Evolutionary conservation across 2,113 vertebrate species (phyloP), one percentile per base, ranked within the genome.

Genomic region (Cyanoderma ruficeps): DNA sequence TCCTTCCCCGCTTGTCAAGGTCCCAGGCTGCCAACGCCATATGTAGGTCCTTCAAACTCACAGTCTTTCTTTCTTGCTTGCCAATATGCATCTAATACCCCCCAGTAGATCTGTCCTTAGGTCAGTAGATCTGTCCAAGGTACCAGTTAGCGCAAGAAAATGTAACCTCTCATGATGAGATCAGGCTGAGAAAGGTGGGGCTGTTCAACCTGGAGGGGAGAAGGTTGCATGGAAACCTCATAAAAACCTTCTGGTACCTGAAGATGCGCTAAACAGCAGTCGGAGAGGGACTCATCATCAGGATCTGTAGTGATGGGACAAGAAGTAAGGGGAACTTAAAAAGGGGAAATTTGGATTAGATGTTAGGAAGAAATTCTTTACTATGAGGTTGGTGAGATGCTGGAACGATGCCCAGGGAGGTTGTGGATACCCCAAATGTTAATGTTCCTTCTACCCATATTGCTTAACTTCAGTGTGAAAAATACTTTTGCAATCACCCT

Each of bases 11-110:
- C 13, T 22, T 41, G 25, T 42, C 21, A 56, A 69, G 44, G 20
- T 81, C 16, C 9, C 27, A 76, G 14, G 30, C 15, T 68, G 24
- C 10, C 2, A 1, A 53, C 0, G 0, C 16, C 59, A 22, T 9
- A 25, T n/a, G 6, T 25, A 22, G 21, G 14, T 22, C 15, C 18
- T 63, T 70, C 41, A 20, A 64, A 68, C 11, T 24, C 12, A 15
- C 4, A 13, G 13, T 33, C 68, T 74, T 85, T 33, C 72, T 78
- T 85, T 53, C 49, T 71, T 64, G 6, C 4, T 10, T 80, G 33
- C 8, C 0, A 1, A 24, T n/a, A 35, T 13, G 11, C 33, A 42
- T 64, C 13, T 46, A 39, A 7, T 6, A 55, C 9, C 13, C 46
- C 6, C 4, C 46, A 49, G 8, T 4, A 72, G 23, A 28, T 37